Evolutionary conservation across 1,140 invertebrate genomes (phyloP).

Genomic region (Drosophila sproati): DNA sequence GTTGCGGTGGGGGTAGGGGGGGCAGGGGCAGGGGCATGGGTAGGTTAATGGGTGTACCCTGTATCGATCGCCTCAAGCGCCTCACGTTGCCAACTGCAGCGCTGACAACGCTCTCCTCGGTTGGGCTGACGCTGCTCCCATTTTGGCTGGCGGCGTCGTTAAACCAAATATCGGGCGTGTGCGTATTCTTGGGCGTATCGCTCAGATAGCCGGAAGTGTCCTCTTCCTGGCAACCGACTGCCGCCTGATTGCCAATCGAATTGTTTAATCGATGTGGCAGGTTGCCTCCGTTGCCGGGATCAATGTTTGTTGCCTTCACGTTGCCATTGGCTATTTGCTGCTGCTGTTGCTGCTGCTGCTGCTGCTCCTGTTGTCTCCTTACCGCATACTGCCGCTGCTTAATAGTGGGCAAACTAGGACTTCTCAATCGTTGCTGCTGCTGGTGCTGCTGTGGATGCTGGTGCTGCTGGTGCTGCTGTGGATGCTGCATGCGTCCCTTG

Average conservation of each 20-base stretch:
- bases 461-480: conserved; percentile 42
- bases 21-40: conserved; percentile 27
- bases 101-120: conserved; percentile 42
- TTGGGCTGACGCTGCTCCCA: conserved; percentile 68
- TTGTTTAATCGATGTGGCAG: conserved; percentile 67
- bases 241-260: conserved; percentile 26
- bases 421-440: conserved; percentile 64
- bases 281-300: conserved; percentile 59
- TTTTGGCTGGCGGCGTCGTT: conserved; percentile 79
- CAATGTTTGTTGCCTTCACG: conserved; percentile 57
- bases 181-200: conserved; percentile 86
- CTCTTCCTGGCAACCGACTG: conserved; percentile 85
- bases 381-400: conserved; percentile 57
- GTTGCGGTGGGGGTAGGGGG: background rate
- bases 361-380: conserved; percentile 33
- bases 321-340: conserved; percentile 40
- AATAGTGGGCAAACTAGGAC: conserved; percentile 81
- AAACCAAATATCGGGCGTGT: conserved; percentile 83
- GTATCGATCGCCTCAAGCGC: conserved; percentile 73
- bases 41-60: conserved; percentile 24
- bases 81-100: conserved; percentile 38
- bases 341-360: conserved; percentile 49
- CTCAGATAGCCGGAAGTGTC: conserved; percentile 89
- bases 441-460: conserved; percentile 45
- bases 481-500: conserved; percentile 76